Conservation (phyloP, 64 coral and sea anemone species). For the Anthopleura sola region DNA sequence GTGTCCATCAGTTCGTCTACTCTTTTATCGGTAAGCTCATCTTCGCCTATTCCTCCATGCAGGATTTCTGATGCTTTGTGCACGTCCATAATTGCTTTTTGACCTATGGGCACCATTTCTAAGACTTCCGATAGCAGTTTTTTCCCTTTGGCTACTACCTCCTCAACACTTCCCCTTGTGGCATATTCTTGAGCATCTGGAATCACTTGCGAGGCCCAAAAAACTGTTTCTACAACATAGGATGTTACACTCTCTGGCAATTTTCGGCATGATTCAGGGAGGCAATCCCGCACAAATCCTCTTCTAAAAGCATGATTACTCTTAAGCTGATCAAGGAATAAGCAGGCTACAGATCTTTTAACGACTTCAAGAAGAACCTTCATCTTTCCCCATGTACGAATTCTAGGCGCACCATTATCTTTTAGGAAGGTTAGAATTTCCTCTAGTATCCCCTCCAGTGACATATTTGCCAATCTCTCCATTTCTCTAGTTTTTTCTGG, state of each 20-base stretch:
- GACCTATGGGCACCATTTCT: too few relatives aligned
- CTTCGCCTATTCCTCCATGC: conserved; percentile 18
- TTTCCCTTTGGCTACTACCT: neutral
- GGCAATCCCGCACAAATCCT: conserved; percentile 5
- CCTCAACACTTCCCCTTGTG: neutral
- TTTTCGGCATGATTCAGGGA: conserved; percentile 10
- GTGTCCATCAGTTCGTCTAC: neutral
- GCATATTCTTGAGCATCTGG: neutral
- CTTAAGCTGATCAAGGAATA: neutral
- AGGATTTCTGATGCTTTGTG: conserved; percentile 35
- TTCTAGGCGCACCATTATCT: neutral
- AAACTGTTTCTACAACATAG: too few relatives aligned
- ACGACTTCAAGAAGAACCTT: neutral
- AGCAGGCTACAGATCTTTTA: neutral
- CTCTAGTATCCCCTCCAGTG: neutral
- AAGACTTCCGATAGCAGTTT: neutral
- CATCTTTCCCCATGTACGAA: conserved; percentile 34
- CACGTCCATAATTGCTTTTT: conserved; percentile 19
- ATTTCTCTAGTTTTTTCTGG: neutral
- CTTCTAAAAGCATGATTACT: neutral
- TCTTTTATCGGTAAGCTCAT: conserved; percentile 28
- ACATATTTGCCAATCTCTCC: neutral
- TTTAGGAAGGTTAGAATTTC: conserved; percentile 26
- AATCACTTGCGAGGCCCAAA: too few relatives aligned
- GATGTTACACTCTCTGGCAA: neutral